These are phyloP conservation scores for Vimba vimba DNA, from an alignment of 2,113 vertebrate genomes.

Conservation along the genomic window DNA sequence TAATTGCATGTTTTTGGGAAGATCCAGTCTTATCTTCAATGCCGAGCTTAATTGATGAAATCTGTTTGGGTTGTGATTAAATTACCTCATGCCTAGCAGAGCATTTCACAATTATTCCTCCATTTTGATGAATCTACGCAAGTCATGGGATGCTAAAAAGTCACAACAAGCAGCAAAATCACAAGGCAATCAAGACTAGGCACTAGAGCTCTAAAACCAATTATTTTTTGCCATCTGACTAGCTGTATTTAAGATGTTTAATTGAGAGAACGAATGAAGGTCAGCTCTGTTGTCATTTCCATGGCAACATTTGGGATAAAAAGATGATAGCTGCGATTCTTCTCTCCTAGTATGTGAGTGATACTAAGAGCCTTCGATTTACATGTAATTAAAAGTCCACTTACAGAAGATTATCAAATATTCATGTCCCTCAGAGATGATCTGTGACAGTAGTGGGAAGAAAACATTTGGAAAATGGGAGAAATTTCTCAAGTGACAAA, in stretches of 20 bases:
- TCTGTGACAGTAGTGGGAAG: constrained; percentile 9
- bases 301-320: constrained; percentile 11
- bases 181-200: constrained; percentile 46
- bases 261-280: constrained; percentile 48
- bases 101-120: constrained; percentile 58
- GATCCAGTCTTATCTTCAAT: constrained; percentile 10
- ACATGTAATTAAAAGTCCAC: constrained; percentile 64
- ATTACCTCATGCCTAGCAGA: constrained; percentile 42
- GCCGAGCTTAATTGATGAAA: constrained; percentile 49
- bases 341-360: neutral
- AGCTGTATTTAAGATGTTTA: constrained; percentile 39
- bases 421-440: constrained; percentile 46
- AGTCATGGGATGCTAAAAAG: constrained; percentile 54
- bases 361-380: constrained; percentile 54
- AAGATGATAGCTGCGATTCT: neutral
- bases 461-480: constrained; percentile 20
- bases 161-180: constrained; percentile 32
- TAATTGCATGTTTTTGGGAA: neutral
- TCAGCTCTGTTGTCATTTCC: constrained; percentile 34
- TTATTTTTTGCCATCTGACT: constrained; percentile 30
- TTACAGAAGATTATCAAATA: constrained; percentile 60
- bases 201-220: constrained; percentile 34
- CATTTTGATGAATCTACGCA: constrained; percentile 58
- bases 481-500: neutral
- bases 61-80: constrained; percentile 56